Percentiles rank a stretch among this genome's conserved stretches.
phyloP scores from a whole-genome alignment of 2,797 vertebrate genomes.

The Sciurus carolinensis region DNA sequence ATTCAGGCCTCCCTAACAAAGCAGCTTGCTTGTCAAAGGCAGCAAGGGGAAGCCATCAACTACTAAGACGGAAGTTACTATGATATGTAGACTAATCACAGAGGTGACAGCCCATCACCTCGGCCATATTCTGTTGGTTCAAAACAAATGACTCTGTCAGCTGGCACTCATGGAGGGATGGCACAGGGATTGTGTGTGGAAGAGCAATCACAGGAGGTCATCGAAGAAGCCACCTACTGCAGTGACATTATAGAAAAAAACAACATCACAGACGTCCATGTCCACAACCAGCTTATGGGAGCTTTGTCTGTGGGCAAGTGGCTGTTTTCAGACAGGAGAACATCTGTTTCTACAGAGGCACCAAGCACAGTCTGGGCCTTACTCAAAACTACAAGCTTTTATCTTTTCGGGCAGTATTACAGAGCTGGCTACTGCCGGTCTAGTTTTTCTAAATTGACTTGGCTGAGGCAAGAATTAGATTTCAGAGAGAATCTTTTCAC shows the following conservation, averaged over 20 bases:
- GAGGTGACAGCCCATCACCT: background rate
- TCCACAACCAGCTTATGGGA: background rate
- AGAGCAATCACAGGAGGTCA: background rate
- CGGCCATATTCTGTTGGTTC: background rate
- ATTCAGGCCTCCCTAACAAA: background rate
- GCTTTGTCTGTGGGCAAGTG: background rate
- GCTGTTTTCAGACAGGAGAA: constrained; percentile 39
- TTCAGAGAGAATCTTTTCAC: constrained; percentile 69
- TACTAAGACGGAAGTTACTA: background rate
- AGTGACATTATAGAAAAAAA: background rate
- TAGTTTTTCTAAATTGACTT: constrained; percentile 73
- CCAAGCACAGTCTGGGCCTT: constrained; percentile 11
- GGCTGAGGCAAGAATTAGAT: constrained; percentile 74
- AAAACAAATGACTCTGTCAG: background rate
- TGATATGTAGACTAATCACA: no score
- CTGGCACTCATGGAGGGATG: background rate
- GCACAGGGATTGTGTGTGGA: background rate
- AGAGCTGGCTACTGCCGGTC: constrained; percentile 52
- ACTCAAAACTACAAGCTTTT: constrained; percentile 67
- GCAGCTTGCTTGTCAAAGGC: background rate
- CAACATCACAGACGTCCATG: background rate
- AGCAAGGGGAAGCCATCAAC: background rate
- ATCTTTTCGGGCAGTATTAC: constrained; percentile 55
- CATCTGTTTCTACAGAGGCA: constrained; percentile 61
- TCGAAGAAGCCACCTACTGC: background rate